Evolutionary conservation across 2,797 vertebrate species (phyloP), one percentile per base, ranked within the genome.

Genomic region (Hozukius guyotensis): DNA sequence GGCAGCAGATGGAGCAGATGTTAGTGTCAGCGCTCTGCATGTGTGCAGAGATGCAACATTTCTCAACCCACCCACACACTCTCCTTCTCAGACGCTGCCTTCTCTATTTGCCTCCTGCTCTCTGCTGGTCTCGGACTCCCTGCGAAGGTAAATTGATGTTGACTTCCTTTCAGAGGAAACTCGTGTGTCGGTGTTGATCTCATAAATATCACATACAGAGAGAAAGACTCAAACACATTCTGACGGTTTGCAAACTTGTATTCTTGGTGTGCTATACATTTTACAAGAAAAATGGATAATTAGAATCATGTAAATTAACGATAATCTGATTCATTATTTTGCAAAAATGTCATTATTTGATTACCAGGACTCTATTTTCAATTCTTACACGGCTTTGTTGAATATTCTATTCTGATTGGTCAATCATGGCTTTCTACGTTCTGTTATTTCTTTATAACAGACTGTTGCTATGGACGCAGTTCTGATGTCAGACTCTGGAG

Each of bases 1-100:
- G 87, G 88, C 78, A 82, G 85, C 92, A 94, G 92, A 91, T 84
- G 91, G 89, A 92, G 92, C 88, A 95, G 92, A 91, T 91, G 93
- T 87, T 92, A 38, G 89, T 90, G 91, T 89, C 93, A 84, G 61
- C 57, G 76, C 89, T 83, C 84, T 81, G 83, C 82, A 62, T 84
- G 90, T 88, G 87, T 83, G 79, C 81, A 75, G 78, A 84, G 72
- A 91, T 80, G 88, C 82, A 75, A 74, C 78, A 34, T 90, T 89
- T 91, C 85, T 90, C 87, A 81, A 75, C 32, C 78, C 90, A n/a
- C 92, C 87, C 90, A 90, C 91, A 32, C 86, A 72, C 67, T 8
- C 27, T 80, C 38, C 34, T 82, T 68, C 86, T 81, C 82, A 57
- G 78, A 78, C 60, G 31, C 83, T 7, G n/a, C 55, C 66, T 24